Evolutionary conservation across 2,888 invertebrate species (phyloP), one percentile per base, ranked within the genome.

Genomic region (Drosophila buzzatii): DNA sequence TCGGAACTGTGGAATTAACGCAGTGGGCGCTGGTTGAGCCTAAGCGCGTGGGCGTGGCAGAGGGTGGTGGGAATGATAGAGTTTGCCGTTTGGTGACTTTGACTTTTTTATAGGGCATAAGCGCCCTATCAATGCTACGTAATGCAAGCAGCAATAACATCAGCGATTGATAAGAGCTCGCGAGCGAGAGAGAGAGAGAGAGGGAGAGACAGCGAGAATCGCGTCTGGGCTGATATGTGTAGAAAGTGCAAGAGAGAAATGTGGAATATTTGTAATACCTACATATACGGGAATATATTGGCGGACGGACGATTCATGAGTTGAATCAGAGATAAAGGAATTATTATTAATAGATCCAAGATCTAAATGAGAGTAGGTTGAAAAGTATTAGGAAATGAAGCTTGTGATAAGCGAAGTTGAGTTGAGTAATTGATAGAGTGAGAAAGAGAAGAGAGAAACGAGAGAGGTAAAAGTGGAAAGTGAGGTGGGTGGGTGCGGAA

Each of bases 71-170:
- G 2, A 0, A 4, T 12, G 37, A 14, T 37, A 5, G 53, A 10
- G 33, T 31, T 41, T 56, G 56, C 31, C 44, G n/a, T 39, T 53
- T 44, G 64, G 20, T 82, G 83, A 65, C 77, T 76, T 74, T 83
- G 81, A 81, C 70, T 76, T 66, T 73, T 76, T 68, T 70, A 59
- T 66, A 52, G 20, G 31, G 33, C 57, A 60, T 66, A 55, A 53
- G 58, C 59, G 65, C 68, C 55, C 65, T 83, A 81, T 83, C 81
- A 76, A 53, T 62, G 31, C 71, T 61, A 83, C 81, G 77, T 76
- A 83, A 81, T 70, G 70, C 44, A 70, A 51, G 35, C 57, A 58
- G 63, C 35, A 52, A 55, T 7, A 56, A 20, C 60, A 44, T 60
- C 59, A 74, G 70, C 56, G 61, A 63, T 69, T 71, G 82, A 82